Conservation (phyloP, 2,797 vertebrate species). For the Botia almorhae region DNA sequence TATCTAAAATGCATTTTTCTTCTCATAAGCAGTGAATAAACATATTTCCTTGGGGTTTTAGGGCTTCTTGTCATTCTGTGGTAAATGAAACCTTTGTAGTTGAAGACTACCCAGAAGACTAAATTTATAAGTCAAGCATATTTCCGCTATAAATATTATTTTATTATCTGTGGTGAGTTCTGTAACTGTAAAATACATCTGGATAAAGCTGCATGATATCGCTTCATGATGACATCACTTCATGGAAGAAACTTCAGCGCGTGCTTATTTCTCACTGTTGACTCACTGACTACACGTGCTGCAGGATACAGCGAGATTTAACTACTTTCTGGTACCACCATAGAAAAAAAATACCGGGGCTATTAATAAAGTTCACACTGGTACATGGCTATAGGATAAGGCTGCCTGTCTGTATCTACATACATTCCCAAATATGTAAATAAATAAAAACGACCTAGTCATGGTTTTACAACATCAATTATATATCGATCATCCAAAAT, state of each 20-base stretch:
- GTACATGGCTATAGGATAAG: too few relatives aligned
- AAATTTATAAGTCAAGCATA: not conserved
- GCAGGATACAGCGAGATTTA: too few relatives aligned
- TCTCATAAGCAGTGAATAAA: constrained; percentile 36
- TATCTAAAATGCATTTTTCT: not conserved
- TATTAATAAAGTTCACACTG: too few relatives aligned
- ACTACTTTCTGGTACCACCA: too few relatives aligned
- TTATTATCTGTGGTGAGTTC: not conserved
- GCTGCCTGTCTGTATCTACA: too few relatives aligned
- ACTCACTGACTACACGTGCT: too few relatives aligned
- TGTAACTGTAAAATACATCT: constrained; percentile 1
- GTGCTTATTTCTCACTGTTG: too few relatives aligned
- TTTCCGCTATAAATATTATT: not conserved
- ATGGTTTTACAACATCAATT: too few relatives aligned
- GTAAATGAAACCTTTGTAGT: not conserved
- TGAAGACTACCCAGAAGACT: not conserved
- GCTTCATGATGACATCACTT: not conserved
- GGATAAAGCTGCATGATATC: not conserved
- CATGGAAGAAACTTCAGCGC: not conserved
- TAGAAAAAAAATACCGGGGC: too few relatives aligned
- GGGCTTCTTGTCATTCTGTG: not conserved
- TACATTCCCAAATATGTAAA: too few relatives aligned
- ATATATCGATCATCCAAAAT: too few relatives aligned
- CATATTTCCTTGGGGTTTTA: not conserved
- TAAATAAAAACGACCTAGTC: too few relatives aligned